phyloP scores from a whole-genome alignment of 2,888 invertebrate genomes.

The Caenorhabditis sp. region DNA sequence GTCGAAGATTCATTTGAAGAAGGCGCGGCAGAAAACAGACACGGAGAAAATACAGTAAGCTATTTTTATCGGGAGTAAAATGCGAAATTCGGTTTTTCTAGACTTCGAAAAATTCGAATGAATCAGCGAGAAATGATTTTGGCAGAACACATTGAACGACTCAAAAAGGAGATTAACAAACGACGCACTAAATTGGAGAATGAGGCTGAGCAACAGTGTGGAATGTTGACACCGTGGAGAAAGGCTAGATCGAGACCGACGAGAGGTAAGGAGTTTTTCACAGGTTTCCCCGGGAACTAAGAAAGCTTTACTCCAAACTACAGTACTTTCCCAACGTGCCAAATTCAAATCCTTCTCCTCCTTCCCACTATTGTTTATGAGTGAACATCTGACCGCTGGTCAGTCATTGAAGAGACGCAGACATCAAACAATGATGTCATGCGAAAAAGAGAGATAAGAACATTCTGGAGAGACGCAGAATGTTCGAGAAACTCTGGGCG shows the following conservation, averaged over 20 bases:
- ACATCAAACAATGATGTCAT: background rate
- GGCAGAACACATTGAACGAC: slow-evolving; percentile 48
- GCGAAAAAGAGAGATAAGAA: slow-evolving; percentile 3
- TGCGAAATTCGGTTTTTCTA: slow-evolving; percentile 5
- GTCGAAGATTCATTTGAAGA: slow-evolving; percentile 45
- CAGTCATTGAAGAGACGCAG: background rate
- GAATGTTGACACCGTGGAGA: slow-evolving; percentile 56
- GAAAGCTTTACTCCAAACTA: no score
- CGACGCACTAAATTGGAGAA: slow-evolving; percentile 48
- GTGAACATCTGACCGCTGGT: slow-evolving; percentile 3
- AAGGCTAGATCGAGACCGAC: slow-evolving; percentile 37
- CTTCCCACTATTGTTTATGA: no score
- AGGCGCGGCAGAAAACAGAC: slow-evolving; percentile 35
- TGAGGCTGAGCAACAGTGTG: slow-evolving; percentile 47
- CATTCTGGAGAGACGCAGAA: slow-evolving; percentile 16
- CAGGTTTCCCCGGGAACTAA: no score
- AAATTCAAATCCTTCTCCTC: no score
- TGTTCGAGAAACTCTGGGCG: slow-evolving; percentile 4
- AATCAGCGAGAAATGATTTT: slow-evolving; percentile 44
- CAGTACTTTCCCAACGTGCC: no score
- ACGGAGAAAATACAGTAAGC: slow-evolving; percentile 32
- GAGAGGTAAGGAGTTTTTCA: slow-evolving; percentile 6
- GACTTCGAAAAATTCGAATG: slow-evolving; percentile 25
- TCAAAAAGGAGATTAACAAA: slow-evolving; percentile 56
- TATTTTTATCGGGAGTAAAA: background rate